Evolutionary conservation across 2,797 vertebrate species (phyloP).

Genomic region (Naso thynnoides): DNA sequence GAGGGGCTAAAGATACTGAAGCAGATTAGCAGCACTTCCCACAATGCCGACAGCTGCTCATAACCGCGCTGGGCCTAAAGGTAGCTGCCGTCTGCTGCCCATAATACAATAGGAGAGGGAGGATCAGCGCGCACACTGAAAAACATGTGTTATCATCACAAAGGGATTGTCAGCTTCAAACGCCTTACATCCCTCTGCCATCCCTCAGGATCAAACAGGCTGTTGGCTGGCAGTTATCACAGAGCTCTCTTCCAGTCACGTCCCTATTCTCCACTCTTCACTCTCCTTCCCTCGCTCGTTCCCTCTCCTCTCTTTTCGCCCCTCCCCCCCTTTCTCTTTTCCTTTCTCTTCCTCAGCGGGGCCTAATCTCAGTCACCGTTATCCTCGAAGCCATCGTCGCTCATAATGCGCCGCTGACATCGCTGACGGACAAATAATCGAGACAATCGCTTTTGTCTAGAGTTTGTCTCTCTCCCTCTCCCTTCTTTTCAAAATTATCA

Average conservation of each 20-base stretch:
- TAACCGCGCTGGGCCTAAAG: slow-evolving; percentile 75
- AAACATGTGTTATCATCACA: slow-evolving; percentile 88
- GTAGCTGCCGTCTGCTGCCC: slow-evolving; percentile 83
- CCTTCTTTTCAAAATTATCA: slow-evolving; percentile 53
- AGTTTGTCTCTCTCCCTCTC: slow-evolving; percentile 53
- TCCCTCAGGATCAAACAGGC: slow-evolving; percentile 86
- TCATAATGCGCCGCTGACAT: slow-evolving; percentile 59
- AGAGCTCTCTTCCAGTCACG: slow-evolving; percentile 71
- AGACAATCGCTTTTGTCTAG: slow-evolving; percentile 79
- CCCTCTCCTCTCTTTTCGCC: slow-evolving; percentile 41
- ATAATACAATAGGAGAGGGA: slow-evolving; percentile 83
- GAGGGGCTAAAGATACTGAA: slow-evolving; percentile 82
- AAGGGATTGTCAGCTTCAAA: slow-evolving; percentile 86
- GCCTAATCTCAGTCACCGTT: slow-evolving; percentile 75
- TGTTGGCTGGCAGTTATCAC: slow-evolving; percentile 80
- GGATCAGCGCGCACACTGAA: slow-evolving; percentile 76
- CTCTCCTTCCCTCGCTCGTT: slow-evolving; percentile 42
- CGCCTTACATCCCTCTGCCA: slow-evolving; percentile 83
- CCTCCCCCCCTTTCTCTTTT: slow-evolving; percentile 51
- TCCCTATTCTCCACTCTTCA: slow-evolving; percentile 68
- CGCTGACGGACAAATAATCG: slow-evolving; percentile 73
- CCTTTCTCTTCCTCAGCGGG: slow-evolving; percentile 56
- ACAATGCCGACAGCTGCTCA: slow-evolving; percentile 85
- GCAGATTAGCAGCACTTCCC: slow-evolving; percentile 84
- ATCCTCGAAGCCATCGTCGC: slow-evolving; percentile 69